Evolutionary conservation across 2,888 invertebrate species (phyloP).

Genomic region (Stenodema calcarata): DNA sequence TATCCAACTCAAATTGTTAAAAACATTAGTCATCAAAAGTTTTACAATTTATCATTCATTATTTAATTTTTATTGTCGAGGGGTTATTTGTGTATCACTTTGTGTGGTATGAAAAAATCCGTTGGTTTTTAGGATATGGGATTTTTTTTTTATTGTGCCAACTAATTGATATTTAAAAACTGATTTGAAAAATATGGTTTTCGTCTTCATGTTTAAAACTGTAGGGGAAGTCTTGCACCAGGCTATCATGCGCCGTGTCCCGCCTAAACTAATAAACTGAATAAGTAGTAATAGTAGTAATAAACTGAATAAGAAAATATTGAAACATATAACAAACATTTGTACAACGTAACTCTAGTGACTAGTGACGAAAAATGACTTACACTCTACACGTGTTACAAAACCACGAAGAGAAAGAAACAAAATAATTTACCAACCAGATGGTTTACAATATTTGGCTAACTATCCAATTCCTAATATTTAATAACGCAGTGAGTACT

Average conservation of each 20-base stretch:
- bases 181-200: background rate
- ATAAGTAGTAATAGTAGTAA: background rate
- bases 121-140: background rate
- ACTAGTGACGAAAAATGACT: background rate
- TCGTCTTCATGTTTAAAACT: background rate
- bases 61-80: background rate
- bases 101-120: background rate
- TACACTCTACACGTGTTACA: background rate
- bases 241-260: background rate
- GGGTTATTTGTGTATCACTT: background rate
- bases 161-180: background rate
- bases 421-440: background rate
- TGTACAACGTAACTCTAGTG: background rate
- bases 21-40: slow-evolving; percentile 1
- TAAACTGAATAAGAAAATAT: background rate
- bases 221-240: background rate
- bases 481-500: background rate
- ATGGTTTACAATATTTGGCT: background rate
- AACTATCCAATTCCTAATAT: background rate
- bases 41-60: background rate
- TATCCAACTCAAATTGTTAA: slow-evolving; percentile 27
- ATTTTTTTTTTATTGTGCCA: background rate
- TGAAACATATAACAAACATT: background rate
- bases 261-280: background rate
- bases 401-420: background rate